These are phyloP conservation scores for Amyelois transitella DNA, from an alignment of 1,140 invertebrate genomes.

Conservation along the genomic window DNA sequence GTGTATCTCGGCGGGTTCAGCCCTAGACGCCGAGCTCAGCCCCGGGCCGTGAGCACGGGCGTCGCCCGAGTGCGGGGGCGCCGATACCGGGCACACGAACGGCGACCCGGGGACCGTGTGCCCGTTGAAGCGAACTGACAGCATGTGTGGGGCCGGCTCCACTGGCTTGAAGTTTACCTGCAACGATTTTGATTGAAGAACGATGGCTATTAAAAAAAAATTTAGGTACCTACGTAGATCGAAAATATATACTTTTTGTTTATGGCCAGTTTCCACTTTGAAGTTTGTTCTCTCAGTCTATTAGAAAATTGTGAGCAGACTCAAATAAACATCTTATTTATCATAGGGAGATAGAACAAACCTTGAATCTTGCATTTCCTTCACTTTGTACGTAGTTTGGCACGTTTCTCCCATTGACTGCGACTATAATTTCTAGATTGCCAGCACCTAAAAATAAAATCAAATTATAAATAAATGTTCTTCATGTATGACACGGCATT, in stretches of 20 bases:
- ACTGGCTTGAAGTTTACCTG: slow-evolving; percentile 97
- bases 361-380: slow-evolving; percentile 94
- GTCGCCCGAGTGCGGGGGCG: slow-evolving; percentile 46
- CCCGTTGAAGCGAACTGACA: slow-evolving; percentile 97
- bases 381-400: slow-evolving; percentile 99
- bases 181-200: background rate
- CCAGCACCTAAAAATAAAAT: slow-evolving; percentile 83
- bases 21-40: slow-evolving; percentile 76
- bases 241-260: too few relatives aligned
- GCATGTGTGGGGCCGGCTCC: slow-evolving; percentile 89
- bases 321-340: too few relatives aligned
- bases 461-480: too few relatives aligned
- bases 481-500: too few relatives aligned
- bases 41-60: slow-evolving; percentile 75
- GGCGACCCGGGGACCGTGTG: slow-evolving; percentile 95
- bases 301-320: background rate
- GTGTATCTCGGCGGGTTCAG: slow-evolving; percentile 72
- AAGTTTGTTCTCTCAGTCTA: too few relatives aligned
- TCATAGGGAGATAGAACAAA: too few relatives aligned
- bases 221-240: too few relatives aligned
- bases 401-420: slow-evolving; percentile 97
- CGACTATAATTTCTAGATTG: slow-evolving; percentile 98
- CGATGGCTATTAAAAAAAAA: too few relatives aligned
- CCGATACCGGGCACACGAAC: slow-evolving; percentile 86
- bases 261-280: too few relatives aligned